Evolutionary conservation across 2,888 invertebrate species (phyloP), one percentile per base, ranked within the genome.

Genomic region (Volucella inflata): DNA sequence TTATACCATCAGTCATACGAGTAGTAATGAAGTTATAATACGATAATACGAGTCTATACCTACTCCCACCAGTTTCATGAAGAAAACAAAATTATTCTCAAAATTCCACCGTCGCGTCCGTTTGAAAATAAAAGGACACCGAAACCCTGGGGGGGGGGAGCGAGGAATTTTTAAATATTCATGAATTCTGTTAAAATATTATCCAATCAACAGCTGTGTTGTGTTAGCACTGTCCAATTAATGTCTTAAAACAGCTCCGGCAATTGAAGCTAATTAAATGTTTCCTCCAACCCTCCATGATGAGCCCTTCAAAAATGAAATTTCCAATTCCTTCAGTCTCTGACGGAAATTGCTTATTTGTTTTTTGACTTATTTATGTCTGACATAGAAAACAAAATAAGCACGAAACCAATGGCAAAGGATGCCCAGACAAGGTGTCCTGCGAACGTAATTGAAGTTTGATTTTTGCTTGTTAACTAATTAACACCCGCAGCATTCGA

Each of bases 391-490:
- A 57, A 60, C 30, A 55, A 40, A 65, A 40, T 17, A 17, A 38
- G n/a, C 3, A 12, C 16, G n/a, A 12, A 75, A 57, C 16, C 14
- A 74, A 50, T 44, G 60, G 21, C 59, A 44, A 42, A 60, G 40
- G 59, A 57, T 30, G 30, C 57, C 11, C 14, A 17, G 21, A 55
- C 44, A 21, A 36, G 17, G 46, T 70, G 46, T 30, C 40, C 38
- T 38, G 38, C 21, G 42, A 46, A 53, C 8, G 40, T 70, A 62
- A 65, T 40, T 42, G 62, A 10, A 64, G 46, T 46, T 36, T 21
- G 0, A 64, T 16, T 59, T 59, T 36, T 38, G 38, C 12, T 48
- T n/a, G 12, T 68, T 77, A 77, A 77, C 62, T 77, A 62, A 60
- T 62, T 30, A 67, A 67, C 30, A 50, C 64, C 36, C 42, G 10